Evolutionary conservation across 2,888 invertebrate species (phyloP).

Genomic region (Polyploca ridens): DNA sequence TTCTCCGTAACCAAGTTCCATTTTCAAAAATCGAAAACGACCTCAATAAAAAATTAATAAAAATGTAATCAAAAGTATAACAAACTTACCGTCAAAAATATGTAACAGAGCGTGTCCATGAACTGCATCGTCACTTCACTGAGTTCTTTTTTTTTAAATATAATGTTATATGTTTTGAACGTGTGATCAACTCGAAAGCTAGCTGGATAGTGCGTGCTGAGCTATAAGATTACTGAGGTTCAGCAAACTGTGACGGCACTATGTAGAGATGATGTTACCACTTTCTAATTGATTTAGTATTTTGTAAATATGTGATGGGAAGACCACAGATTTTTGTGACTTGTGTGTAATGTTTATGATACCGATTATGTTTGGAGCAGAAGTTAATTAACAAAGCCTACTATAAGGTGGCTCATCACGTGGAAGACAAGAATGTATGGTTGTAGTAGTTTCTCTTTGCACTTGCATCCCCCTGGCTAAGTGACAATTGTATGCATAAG

Average conservation of each 20-base stretch:
- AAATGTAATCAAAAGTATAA: constrained; percentile 15
- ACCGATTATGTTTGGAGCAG: too few relatives aligned
- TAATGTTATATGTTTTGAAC: constrained; percentile 28
- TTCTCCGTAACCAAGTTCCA: too few relatives aligned
- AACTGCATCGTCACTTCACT: constrained; percentile 63
- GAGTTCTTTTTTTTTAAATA: constrained; percentile 16
- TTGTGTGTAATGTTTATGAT: too few relatives aligned
- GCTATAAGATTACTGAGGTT: constrained; percentile 48
- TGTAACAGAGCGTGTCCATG: constrained; percentile 52
- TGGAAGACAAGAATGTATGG: too few relatives aligned
- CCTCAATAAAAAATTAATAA: background rate
- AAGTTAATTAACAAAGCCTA: too few relatives aligned
- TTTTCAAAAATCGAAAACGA: too few relatives aligned
- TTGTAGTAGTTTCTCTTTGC: too few relatives aligned
- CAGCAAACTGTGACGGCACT: constrained; percentile 55
- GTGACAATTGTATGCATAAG: too few relatives aligned
- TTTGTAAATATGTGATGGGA: background rate
- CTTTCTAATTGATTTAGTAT: constrained; percentile 15
- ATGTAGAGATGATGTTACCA: constrained; percentile 54
- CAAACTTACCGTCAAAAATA: constrained; percentile 64
- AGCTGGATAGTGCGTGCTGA: constrained; percentile 52
- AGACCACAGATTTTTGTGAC: background rate
- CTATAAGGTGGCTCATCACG: too few relatives aligned
- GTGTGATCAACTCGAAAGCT: constrained; percentile 61
- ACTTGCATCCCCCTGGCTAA: too few relatives aligned